Percentiles rank a stretch among this genome's conserved stretches.
Evolutionary conservation across 1,140 invertebrate species (phyloP).

Genomic region (Psix sp.): DNA sequence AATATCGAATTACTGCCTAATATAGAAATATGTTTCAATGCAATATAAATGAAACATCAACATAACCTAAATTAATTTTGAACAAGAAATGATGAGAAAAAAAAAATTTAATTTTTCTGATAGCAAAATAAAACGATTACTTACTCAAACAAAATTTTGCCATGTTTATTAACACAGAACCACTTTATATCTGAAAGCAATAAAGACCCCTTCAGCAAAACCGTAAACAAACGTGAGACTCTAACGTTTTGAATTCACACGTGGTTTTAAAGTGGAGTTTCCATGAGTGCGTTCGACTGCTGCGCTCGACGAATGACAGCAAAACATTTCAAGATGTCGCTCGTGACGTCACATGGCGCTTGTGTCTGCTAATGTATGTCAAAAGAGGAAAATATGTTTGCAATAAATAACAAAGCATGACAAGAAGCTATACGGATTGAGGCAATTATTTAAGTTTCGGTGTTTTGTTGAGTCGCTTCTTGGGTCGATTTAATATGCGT

Average conservation of each 20-base stretch:
- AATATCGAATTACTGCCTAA: neutral
- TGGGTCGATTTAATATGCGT: neutral
- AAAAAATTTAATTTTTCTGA: slow-evolving; percentile 1
- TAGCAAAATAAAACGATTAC: slow-evolving; percentile 1
- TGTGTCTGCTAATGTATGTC: slow-evolving; percentile 19
- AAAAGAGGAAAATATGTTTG: slow-evolving; percentile 16
- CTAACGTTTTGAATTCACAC: no score
- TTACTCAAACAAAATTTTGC: slow-evolving; percentile 26
- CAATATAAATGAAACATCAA: neutral
- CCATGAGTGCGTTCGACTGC: no score
- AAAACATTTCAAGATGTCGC: slow-evolving; percentile 33
- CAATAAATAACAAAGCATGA: slow-evolving; percentile 15
- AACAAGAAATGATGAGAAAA: neutral
- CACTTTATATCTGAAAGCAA: no score
- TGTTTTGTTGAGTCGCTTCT: neutral
- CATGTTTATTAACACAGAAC: no score
- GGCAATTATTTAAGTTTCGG: neutral
- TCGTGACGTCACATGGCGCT: slow-evolving; percentile 37
- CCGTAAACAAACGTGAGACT: no score
- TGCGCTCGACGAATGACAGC: neutral
- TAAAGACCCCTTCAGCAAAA: no score
- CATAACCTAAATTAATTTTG: neutral
- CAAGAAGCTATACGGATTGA: neutral
- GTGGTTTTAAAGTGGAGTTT: no score
- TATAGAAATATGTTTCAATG: neutral